Evolutionary conservation across 1,140 invertebrate genomes (phyloP), one percentile per base, ranked within the genome.

Genomic region (Aphelinus atriplicis): DNA sequence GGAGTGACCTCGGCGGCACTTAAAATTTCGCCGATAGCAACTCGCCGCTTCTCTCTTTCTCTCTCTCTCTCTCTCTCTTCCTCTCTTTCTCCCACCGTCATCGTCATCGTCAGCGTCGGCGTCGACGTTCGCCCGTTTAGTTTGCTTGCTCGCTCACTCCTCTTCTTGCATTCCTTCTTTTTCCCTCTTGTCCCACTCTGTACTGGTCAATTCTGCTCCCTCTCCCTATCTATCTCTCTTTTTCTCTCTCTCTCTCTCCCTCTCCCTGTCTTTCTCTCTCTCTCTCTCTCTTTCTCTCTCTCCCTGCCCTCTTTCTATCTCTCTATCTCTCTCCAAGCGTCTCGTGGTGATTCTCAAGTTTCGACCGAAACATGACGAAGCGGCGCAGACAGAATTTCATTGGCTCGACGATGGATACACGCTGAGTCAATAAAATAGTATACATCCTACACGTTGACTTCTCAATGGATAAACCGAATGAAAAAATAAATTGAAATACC

Each of bases 311-410:
- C 9, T 60, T 43, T 58, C 65, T 68, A 64, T 51, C 9, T 42
- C n/a, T 55, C 50, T 42, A 9, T 64, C 66, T 55, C 47, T 64
- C 66, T 64, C 51, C 42, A n/a, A 57, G 70, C 65, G 66, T 46
- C 65, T 45, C 45, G 48, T 61, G 67, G 73, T 71, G 73, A 75
- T 75, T 70, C 73, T 75, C 67, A 71, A 75, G 73, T 75, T 75
- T 75, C 73, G 73, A 65, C 73, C 62, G 73, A 75, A 75, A 75
- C 73, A 75, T 75, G 68, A 71, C 73, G 73, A 75, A 75, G 68
- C 73, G 68, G 48, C 47, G 47, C 60, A 75, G 73, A 66, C 73
- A 71, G 73, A 70, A 71, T 75, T 75, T 75, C 73, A 75, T 75
- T 75, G 60, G 73, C 51, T 53, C 73, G 10, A 45, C 60, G 73